Conservation (phyloP, 2,888 invertebrate genomes). For the Scotopteryx bipunctaria region DNA sequence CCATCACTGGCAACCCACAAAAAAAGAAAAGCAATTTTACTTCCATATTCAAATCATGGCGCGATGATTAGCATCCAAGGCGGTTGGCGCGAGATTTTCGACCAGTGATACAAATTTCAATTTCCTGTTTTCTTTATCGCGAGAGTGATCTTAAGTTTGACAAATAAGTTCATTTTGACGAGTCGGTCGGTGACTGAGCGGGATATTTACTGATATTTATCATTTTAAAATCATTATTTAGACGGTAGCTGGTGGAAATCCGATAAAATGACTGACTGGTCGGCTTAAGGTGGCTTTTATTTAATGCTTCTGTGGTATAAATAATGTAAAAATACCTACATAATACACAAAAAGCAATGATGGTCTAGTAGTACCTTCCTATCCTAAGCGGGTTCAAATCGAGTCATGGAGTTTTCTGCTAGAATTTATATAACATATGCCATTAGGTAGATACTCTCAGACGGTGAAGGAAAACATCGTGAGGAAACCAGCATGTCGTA, state of each 20-base stretch:
- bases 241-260: constrained; percentile 50
- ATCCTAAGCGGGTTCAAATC: too few relatives aligned
- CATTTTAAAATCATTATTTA: constrained; percentile 59
- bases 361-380: too few relatives aligned
- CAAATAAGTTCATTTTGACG: constrained; percentile 82
- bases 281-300: too few relatives aligned
- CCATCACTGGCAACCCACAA: constrained; percentile 54
- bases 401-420: too few relatives aligned
- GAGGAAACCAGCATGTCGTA: too few relatives aligned
- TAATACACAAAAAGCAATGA: too few relatives aligned
- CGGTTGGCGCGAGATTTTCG: constrained; percentile 72
- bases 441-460: too few relatives aligned
- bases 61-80: constrained; percentile 76
- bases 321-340: not conserved
- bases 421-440: too few relatives aligned
- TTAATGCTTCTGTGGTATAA: too few relatives aligned
- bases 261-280: constrained; percentile 41
- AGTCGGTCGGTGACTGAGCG: constrained; percentile 64
- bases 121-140: constrained; percentile 78
- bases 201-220: constrained; percentile 72
- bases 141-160: constrained; percentile 75
- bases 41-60: constrained; percentile 76
- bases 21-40: constrained; percentile 58
- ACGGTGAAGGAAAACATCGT: too few relatives aligned
- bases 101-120: constrained; percentile 80